Conservation (phyloP, 2,797 vertebrate species). For the Ciconia nigra region DNA sequence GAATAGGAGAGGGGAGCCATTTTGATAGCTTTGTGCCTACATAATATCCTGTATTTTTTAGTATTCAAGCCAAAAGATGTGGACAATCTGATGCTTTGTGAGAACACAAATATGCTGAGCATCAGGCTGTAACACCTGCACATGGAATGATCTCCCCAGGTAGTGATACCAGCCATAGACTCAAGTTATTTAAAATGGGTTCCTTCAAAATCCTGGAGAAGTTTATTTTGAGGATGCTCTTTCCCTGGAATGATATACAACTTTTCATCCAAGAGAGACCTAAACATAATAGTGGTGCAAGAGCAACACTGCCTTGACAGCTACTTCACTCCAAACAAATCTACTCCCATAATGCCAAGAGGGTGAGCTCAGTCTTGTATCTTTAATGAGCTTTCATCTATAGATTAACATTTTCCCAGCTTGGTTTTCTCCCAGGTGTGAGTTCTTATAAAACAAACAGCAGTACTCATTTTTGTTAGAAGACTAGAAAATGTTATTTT, state of each 20-base stretch:
- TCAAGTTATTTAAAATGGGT: background rate
- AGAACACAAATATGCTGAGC: background rate
- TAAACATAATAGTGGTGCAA: background rate
- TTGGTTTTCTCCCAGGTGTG: background rate
- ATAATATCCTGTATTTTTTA: background rate
- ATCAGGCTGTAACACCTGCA: background rate
- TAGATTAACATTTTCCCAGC: background rate
- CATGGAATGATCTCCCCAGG: background rate
- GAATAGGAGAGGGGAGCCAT: background rate
- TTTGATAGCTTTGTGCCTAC: background rate
- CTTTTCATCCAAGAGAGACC: background rate
- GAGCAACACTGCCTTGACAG: background rate
- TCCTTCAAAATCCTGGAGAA: background rate
- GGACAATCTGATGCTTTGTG: background rate
- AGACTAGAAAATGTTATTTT: background rate
- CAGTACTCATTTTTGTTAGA: background rate
- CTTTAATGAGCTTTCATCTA: background rate
- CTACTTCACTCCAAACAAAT: background rate
- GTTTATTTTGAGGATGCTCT: background rate
- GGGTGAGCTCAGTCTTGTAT: background rate
- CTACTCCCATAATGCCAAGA: background rate
- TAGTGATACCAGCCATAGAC: background rate
- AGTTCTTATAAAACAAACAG: background rate
- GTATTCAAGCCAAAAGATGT: background rate
- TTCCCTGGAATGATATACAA: background rate